Evolutionary conservation across 2,888 invertebrate species (phyloP).

Genomic region (Stenodema calcarata): DNA sequence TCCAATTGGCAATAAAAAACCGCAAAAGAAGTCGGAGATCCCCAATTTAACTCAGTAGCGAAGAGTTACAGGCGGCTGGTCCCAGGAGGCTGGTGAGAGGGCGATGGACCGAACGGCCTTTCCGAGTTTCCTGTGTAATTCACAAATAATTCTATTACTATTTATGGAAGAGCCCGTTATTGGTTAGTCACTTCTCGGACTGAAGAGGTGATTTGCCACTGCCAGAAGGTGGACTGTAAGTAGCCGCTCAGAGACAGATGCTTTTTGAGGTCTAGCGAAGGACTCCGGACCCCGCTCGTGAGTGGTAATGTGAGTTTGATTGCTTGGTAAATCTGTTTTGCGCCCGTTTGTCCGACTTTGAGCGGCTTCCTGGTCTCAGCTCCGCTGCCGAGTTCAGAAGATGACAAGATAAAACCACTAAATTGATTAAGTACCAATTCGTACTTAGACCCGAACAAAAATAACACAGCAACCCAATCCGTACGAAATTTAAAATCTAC

Average conservation of each 20-base stretch:
- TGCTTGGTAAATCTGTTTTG: conserved; percentile 11
- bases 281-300: background rate
- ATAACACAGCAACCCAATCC: too few relatives aligned
- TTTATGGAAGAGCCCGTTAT: background rate
- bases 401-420: background rate
- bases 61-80: background rate
- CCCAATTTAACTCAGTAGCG: background rate
- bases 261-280: background rate
- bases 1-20: background rate
- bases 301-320: background rate
- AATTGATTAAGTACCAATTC: too few relatives aligned
- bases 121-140: background rate
- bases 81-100: background rate
- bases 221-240: background rate
- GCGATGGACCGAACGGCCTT: background rate
- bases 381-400: background rate
- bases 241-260: background rate
- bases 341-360: background rate
- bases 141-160: conserved; percentile 21
- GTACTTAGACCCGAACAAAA: too few relatives aligned
- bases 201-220: background rate
- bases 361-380: background rate
- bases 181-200: background rate
- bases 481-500: too few relatives aligned
- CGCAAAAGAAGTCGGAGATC: background rate